phyloP scores from a whole-genome alignment of 2,797 vertebrate species.

The Gobionotothen gibberifrons region DNA sequence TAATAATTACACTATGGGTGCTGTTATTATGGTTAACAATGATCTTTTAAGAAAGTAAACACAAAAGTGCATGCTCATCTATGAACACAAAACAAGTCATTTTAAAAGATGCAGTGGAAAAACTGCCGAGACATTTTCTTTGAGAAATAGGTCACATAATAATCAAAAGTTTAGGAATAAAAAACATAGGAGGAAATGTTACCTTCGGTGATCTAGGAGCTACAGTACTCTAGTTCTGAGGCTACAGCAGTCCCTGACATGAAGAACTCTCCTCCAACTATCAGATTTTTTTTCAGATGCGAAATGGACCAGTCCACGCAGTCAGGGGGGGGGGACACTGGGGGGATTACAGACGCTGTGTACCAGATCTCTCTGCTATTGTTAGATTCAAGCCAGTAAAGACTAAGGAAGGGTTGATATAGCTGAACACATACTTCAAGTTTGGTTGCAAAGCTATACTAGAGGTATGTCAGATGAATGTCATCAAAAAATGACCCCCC shows the following conservation, averaged over 20 bases:
- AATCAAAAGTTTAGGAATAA: conserved; percentile 26
- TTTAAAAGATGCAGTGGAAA: conserved; percentile 22
- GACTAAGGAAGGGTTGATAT: not conserved
- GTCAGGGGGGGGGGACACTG: conserved; percentile 23
- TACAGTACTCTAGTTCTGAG: conserved; percentile 85
- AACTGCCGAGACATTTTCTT: conserved; percentile 17
- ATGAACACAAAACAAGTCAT: conserved; percentile 23
- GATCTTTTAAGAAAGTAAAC: conserved; percentile 37
- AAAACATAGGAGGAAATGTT: conserved; percentile 40
- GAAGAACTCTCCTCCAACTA: conserved; percentile 90
- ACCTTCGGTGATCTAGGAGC: conserved; percentile 91
- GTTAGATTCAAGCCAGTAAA: conserved; percentile 13
- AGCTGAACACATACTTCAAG: not conserved
- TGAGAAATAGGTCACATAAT: conserved; percentile 5
- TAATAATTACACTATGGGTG: not conserved
- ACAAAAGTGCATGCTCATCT: conserved; percentile 51
- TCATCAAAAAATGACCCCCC: conserved; percentile 33
- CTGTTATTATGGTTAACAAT: not conserved
- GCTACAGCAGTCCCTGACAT: conserved; percentile 88
- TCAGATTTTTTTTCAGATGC: conserved; percentile 88
- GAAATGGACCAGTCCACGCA: conserved; percentile 79
- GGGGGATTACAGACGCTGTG: conserved; percentile 18
- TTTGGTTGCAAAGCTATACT: conserved; percentile 15
- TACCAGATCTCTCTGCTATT: not conserved
- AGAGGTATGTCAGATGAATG: not conserved